Evolutionary conservation across 2,113 vertebrate genomes (phyloP), one percentile per base, ranked within the genome.

Genomic region (Saguinus midas): DNA sequence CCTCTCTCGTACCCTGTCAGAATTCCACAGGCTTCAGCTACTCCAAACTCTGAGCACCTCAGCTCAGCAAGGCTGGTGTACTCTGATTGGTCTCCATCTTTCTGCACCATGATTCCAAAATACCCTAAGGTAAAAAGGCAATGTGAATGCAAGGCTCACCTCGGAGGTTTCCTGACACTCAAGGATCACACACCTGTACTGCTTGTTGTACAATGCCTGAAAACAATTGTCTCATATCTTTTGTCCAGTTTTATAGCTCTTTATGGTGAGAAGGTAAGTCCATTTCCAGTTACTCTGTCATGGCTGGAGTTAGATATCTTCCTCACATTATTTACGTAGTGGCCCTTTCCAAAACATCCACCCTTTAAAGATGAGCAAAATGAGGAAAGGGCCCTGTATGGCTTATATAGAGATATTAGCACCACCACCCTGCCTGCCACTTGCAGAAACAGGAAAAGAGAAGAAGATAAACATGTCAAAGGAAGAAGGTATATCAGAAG

Each of bases 281-380:
- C 17, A 43, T 80, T 90, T 89, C 68, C 37, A 93, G n/a, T 76
- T 93, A 66, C 5, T n/a, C 20, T 29, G 4, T 72, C 58, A 52
- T 82, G 58, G 8, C 45, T 76, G 6, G 13, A 83, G 90, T 21
- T 61, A 89, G 48, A 96, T 83, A 58, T 91, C 13, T 7, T 85
- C 11, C 5, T 93, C 32, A 40, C 3, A 3, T 29, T 96, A 61
- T 48, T 76, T 87, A 94, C 82, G 20, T 64, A 68, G 21, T 81
- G 43, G 17, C 35, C 16, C 70, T 92, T 88, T 70, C 27, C 52
- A 92, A 17, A 95, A 87, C 21, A 70, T 64, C 32, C 48, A 61
- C 73, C n/a, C 72, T 80, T 83, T 58, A 83, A 93, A 92, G 58
- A 95, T 68, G 93, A 93, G 21, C 14, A 91, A 95, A 97, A 78